A percentile compares a stretch with the other conserved stretches of the same genome.
Evolutionary conservation across 92 coral and sea anemone genomes (phyloP).

Genomic region (Phenganax subtilis): DNA sequence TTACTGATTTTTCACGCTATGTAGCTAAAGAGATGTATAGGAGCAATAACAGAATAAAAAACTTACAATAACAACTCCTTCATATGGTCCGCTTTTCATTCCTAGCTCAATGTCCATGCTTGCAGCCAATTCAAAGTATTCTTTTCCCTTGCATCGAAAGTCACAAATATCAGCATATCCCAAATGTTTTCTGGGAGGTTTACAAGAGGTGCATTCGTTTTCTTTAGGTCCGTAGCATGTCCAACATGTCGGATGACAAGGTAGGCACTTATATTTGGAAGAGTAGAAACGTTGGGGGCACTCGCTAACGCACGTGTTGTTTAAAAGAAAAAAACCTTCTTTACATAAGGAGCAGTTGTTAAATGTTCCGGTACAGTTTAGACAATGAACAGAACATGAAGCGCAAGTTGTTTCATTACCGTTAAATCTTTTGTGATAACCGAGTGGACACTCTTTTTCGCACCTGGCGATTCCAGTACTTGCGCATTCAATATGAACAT

Average conservation of each 20-base stretch:
- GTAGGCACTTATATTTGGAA: neutral
- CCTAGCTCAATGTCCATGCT: neutral
- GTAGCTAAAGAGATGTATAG: too few relatives aligned
- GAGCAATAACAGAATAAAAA: too few relatives aligned
- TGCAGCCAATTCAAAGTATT: neutral
- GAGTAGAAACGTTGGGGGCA: conserved; percentile 1
- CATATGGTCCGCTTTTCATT: neutral
- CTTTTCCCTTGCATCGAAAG: neutral
- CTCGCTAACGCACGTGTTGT: neutral
- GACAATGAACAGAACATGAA: neutral
- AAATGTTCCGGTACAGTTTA: neutral
- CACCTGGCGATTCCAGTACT: conserved; percentile 2
- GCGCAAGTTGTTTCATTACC: neutral
- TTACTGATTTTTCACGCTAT: too few relatives aligned
- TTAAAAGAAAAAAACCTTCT: neutral
- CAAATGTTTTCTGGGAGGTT: neutral
- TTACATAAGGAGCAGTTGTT: conserved; percentile 16
- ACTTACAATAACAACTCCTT: neutral
- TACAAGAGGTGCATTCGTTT: conserved; percentile 24
- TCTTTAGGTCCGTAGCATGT: conserved; percentile 1
- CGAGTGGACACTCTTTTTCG: conserved; percentile 6
- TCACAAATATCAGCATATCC: neutral
- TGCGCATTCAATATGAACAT: conserved; percentile 65
- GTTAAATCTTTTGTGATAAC: neutral
- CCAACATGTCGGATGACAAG: neutral